Evolutionary conservation across 2,113 vertebrate species (phyloP).

Genomic region (Tiliqua scincoides): DNA sequence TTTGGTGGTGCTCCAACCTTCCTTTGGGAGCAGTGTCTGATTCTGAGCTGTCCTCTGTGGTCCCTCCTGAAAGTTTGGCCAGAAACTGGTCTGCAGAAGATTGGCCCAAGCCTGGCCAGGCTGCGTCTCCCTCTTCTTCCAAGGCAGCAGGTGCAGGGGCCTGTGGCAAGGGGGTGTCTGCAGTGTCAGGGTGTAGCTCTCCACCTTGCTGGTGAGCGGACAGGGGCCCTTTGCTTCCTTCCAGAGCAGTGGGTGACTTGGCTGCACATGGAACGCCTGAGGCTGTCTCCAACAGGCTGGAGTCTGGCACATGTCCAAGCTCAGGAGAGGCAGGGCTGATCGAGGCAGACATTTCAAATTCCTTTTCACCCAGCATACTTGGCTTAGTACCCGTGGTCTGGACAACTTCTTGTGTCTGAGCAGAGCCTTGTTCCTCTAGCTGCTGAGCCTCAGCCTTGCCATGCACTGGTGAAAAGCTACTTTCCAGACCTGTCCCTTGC

Average conservation of each 20-base stretch:
- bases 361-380: slow-evolving; percentile 62
- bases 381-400: slow-evolving; percentile 44
- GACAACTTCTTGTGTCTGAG: slow-evolving; percentile 69
- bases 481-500: slow-evolving; percentile 31
- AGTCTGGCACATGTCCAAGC: neutral
- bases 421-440: slow-evolving; percentile 53
- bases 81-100: neutral
- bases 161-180: neutral
- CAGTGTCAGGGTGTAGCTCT: slow-evolving; percentile 46
- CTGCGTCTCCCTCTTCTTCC: neutral
- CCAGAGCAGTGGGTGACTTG: slow-evolving; percentile 11
- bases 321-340: neutral
- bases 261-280: slow-evolving; percentile 6
- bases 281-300: neutral
- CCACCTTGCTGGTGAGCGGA: slow-evolving; percentile 33
- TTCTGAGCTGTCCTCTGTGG: slow-evolving; percentile 41
- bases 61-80: neutral
- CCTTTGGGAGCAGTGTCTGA: slow-evolving; percentile 23
- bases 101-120: neutral
- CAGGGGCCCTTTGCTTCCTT: slow-evolving; percentile 32
- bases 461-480: slow-evolving; percentile 42
- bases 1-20: slow-evolving; percentile 17
- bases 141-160: rapidly evolving
- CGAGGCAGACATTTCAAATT: slow-evolving; percentile 32
- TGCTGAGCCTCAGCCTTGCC: slow-evolving; percentile 50